phyloP scores from a whole-genome alignment of 35 echinoderm and acorn worm genomes.

The Ophiothrix spiculata region DNA sequence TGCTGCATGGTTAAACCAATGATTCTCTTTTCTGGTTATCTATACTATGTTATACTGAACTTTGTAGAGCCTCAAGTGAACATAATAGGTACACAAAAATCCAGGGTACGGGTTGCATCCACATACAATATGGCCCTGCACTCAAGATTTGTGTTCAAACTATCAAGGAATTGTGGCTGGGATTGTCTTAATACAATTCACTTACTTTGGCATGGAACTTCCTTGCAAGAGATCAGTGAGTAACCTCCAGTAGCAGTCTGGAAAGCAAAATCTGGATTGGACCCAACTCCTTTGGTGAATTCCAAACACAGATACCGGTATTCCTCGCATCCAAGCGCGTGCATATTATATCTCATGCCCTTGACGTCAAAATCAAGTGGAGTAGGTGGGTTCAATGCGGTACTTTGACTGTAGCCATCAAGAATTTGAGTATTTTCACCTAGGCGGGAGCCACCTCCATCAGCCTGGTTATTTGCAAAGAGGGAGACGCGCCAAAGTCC shows the following conservation, averaged over 20 bases:
- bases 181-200: too few species aligned
- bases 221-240: conserved; percentile 41
- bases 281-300: conserved; percentile 36
- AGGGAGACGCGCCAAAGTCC: conserved; percentile 61
- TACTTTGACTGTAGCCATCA: conserved; percentile 51
- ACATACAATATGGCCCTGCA: too few species aligned
- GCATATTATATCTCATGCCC: conserved; percentile 39
- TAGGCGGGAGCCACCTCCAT: conserved; percentile 47
- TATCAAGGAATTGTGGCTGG: too few species aligned
- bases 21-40: too few species aligned
- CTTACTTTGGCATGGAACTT: conserved; percentile 44
- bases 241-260: conserved; percentile 6
- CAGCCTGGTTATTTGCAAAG: conserved; percentile 48
- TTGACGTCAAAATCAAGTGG: conserved; percentile 36
- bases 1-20: too few species aligned
- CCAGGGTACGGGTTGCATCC: too few species aligned
- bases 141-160: too few species aligned
- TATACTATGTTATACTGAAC: too few species aligned
- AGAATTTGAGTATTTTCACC: conserved; percentile 49
- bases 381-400: conserved; percentile 26
- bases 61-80: too few species aligned
- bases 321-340: conserved; percentile 49
- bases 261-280: conserved; percentile 40
- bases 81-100: too few species aligned
- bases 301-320: conserved; percentile 67